A percentile compares a stretch with the other conserved stretches of the same genome.
Evolutionary conservation across 2,113 vertebrate species (phyloP).

Genomic region (Mesocricetus auratus): DNA sequence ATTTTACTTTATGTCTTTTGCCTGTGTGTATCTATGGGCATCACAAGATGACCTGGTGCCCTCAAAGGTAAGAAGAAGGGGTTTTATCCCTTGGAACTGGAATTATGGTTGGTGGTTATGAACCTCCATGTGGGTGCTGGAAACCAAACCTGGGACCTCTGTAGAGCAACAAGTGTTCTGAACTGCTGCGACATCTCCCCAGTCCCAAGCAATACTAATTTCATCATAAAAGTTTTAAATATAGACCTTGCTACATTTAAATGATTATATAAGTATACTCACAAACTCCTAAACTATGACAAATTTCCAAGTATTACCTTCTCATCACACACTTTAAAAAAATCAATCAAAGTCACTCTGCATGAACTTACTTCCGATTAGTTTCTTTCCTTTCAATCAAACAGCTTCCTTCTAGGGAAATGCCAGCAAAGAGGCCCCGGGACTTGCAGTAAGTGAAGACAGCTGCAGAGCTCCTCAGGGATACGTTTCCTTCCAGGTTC

Average conservation of each 20-base stretch:
- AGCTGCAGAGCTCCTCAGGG: constrained; percentile 93
- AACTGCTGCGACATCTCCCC: not conserved
- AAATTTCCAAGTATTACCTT: not conserved
- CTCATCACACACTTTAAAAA: not conserved
- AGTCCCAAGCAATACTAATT: not conserved
- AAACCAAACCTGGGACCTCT: not conserved
- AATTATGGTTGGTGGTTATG: not conserved
- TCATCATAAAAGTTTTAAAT: not conserved
- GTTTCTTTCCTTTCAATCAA: constrained; percentile 97
- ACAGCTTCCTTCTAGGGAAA: constrained; percentile 96
- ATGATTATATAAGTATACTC: fast-evolving
- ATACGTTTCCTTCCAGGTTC: constrained; percentile 96
- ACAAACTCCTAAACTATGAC: fast-evolving
- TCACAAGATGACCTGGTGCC: not conserved
- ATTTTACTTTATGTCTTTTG: not conserved
- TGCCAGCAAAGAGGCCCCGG: constrained; percentile 95
- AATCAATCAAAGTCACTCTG: not conserved
- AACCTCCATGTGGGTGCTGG: not conserved
- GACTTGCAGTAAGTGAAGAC: constrained; percentile 97
- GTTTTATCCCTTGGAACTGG: not conserved
- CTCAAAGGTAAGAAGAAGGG: not conserved
- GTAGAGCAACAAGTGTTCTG: not conserved
- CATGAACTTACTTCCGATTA: constrained; percentile 94
- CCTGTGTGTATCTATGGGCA: not conserved
- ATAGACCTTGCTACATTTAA: not conserved